These are phyloP conservation scores for Polypterus senegalus DNA, from an alignment of 2,113 vertebrate species.

Conservation along the genomic window DNA sequence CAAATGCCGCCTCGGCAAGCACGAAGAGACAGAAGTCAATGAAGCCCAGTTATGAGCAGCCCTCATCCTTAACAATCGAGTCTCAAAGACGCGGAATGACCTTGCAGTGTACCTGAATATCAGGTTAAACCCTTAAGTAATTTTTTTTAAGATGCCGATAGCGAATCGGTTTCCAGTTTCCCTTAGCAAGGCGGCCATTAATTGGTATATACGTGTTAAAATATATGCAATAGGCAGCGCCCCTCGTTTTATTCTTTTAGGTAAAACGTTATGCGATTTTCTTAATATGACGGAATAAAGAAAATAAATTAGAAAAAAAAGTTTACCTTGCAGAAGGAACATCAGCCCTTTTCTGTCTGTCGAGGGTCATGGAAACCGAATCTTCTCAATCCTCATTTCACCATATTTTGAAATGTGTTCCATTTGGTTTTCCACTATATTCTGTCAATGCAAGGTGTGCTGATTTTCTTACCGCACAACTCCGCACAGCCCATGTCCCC, in stretches of 20 bases:
- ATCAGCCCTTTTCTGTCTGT: constrained; percentile 30
- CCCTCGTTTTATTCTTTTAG: no score
- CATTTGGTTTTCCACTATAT: constrained; percentile 21
- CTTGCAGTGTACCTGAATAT: constrained; percentile 28
- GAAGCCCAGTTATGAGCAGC: background rate
- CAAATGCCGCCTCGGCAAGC: no score
- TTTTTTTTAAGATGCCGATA: background rate
- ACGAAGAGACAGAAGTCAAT: no score
- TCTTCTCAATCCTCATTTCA: constrained; percentile 31
- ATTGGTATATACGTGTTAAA: constrained; percentile 5
- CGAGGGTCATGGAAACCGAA: constrained; percentile 26
- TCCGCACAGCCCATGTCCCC: constrained; percentile 26
- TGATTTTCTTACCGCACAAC: constrained; percentile 18
- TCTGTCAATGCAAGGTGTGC: constrained; percentile 18
- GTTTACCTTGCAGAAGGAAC: constrained; percentile 37
- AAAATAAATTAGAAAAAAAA: constrained; percentile 11
- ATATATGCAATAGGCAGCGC: background rate
- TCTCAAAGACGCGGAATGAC: constrained; percentile 20
- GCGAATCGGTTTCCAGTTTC: background rate
- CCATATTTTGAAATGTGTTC: constrained; percentile 26
- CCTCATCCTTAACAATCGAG: background rate
- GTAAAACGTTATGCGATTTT: background rate
- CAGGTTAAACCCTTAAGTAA: constrained; percentile 18
- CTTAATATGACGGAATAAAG: background rate
- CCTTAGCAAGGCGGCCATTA: constrained; percentile 3